These are phyloP conservation scores for Festucalex cinctus DNA, from an alignment of 2,113 vertebrate genomes.

Conservation along the genomic window DNA sequence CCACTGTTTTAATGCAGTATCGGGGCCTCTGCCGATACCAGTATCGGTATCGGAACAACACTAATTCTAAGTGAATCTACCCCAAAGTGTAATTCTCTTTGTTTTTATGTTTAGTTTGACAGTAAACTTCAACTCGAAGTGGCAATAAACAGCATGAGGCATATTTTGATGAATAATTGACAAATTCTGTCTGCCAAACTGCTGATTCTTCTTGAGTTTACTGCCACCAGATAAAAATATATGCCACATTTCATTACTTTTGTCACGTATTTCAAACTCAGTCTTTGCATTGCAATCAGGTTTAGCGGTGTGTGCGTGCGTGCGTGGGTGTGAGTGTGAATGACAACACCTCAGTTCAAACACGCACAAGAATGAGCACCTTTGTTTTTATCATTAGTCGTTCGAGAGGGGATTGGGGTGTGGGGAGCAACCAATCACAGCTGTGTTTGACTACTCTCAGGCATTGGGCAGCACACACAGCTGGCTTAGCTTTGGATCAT, in stretches of 20 bases:
- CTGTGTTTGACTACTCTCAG: conserved; percentile 49
- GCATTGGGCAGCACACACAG: conserved; percentile 39
- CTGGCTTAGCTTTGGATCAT: conserved; percentile 35
- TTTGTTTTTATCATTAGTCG: conserved; percentile 50
- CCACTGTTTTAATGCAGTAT: no score
- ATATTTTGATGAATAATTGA: background rate
- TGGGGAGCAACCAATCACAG: conserved; percentile 55
- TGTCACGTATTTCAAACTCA: background rate
- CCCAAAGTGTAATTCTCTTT: no score
- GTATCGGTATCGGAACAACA: no score
- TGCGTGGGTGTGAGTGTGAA: background rate
- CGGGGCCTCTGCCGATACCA: no score
- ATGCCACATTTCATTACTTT: background rate
- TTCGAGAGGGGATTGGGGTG: conserved; percentile 38
- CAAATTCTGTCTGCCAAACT: background rate
- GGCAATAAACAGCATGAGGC: no score
- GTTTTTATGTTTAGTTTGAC: no score
- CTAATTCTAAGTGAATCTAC: no score
- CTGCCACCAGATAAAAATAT: no score
- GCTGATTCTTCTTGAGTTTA: background rate
- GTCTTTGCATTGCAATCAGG: background rate
- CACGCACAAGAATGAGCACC: conserved; percentile 26
- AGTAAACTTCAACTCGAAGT: no score
- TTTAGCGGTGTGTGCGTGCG: background rate
- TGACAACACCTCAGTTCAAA: background rate